Evolutionary conservation across 2,797 vertebrate genomes (phyloP), one percentile per base, ranked within the genome.

Genomic region (Chlorospingus semifuscus): DNA sequence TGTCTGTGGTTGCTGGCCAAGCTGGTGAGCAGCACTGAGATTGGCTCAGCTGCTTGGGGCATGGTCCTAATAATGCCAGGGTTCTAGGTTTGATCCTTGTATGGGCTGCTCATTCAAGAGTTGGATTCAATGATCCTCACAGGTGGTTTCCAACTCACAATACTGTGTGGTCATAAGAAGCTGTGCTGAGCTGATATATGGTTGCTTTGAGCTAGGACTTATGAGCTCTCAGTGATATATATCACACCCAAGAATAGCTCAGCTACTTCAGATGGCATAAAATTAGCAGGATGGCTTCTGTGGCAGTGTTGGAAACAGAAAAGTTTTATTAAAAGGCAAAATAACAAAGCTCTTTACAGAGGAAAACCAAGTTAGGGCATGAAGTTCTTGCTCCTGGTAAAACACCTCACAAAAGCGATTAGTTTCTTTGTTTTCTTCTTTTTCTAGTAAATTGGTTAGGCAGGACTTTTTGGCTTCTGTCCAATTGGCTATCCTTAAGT

Each of bases 21-120:
- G 20, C 5, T 63, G 64, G 15, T 2, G 13, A 69, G n/a, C 0
- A 39, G 1, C 7, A 2, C 60, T 32, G n/a, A 30, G 37, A 26
- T 1, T 24, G 41, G 12, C n/a, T 30, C 39, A 46, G n/a, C 8
- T 39, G 46, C 7, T 9, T n/a, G 39, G 27, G 42, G 16, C 9
- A 34, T 5, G 23, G 17, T 39, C 14, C 12, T 41, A 23, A 19
- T 3, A 34, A 9, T 15, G 32, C 24, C 60, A 26, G 6, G 17
- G 11, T 2, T 26, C 24, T 39, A 34, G 16, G 11, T 22, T 59
- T 46, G 60, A 8, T 27, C 30, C 21, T n/a, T 41, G 7, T 9
- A 15, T 11, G 21, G 20, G 8, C 14, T 4, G 6, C 55, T 44
- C 29, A 12, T 14, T 27, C 4, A 32, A 15, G 39, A 32, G 9